Evolutionary conservation across 2,797 vertebrate species (phyloP).

Genomic region (Acrossocheilus wenchowensis): DNA sequence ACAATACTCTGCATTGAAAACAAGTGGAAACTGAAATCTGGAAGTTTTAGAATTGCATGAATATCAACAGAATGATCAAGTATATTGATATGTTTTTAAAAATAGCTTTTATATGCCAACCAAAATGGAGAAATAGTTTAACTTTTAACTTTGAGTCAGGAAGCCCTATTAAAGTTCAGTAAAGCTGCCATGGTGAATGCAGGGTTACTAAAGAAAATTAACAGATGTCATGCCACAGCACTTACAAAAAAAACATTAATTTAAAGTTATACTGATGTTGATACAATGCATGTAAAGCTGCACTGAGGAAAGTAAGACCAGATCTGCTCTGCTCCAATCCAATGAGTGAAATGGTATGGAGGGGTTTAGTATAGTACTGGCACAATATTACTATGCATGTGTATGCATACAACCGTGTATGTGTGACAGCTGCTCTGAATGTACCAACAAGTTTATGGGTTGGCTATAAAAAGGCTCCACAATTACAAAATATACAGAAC

Average conservation of each 20-base stretch:
- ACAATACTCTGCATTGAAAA: neutral
- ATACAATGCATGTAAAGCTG: neutral
- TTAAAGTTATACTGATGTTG: neutral
- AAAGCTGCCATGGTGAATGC: slow-evolving; percentile 15
- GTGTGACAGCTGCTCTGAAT: slow-evolving; percentile 33
- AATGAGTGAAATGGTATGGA: neutral
- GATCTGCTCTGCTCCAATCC: neutral
- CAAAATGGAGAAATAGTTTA: neutral
- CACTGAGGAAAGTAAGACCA: neutral
- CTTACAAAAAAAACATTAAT: neutral
- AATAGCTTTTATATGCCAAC: neutral
- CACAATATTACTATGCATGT: neutral
- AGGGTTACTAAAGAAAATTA: neutral
- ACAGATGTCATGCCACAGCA: neutral
- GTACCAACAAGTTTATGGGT: neutral
- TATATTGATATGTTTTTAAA: neutral
- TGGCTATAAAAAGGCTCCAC: slow-evolving; percentile 15
- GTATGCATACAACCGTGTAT: neutral
- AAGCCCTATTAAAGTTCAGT: neutral
- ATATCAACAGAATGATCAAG: neutral
- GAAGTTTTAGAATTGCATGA: slow-evolving; percentile 7
- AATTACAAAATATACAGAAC: neutral
- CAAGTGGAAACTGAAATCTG: neutral
- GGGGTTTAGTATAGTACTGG: slow-evolving; percentile 7
- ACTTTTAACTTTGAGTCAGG: neutral